These are phyloP conservation scores for Lytechinus pictus DNA, from an alignment of 35 echinoderm and acorn worm species.

Conservation along the genomic window DNA sequence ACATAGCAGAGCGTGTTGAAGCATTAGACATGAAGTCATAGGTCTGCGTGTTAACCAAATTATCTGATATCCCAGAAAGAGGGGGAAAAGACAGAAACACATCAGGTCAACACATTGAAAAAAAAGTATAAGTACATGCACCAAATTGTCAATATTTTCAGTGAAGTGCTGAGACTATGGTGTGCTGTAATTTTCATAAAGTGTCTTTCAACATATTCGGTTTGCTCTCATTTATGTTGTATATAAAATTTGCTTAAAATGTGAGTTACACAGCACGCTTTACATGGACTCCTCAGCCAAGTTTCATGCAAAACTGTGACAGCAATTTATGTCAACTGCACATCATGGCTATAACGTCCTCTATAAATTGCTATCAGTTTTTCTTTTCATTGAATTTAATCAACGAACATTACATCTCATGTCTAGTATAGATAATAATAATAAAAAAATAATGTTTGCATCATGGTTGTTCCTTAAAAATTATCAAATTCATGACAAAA, in stretches of 20 bases:
- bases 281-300: not conserved
- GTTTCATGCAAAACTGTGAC: not conserved
- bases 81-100: not conserved
- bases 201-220: not conserved
- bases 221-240: not conserved
- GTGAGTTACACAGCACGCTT: not conserved
- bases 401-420: not conserved
- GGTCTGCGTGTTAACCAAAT: slow-evolving; percentile 54
- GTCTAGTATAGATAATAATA: not conserved
- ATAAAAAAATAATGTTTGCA: not conserved
- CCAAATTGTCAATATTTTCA: not conserved
- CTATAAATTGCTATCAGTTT: not conserved
- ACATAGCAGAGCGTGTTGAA: slow-evolving; percentile 53
- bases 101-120: not conserved
- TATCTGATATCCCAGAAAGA: slow-evolving; percentile 27
- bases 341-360: not conserved
- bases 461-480: not conserved
- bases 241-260: not conserved
- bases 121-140: slow-evolving; percentile 9
- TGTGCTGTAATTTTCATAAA: not conserved
- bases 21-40: slow-evolving; percentile 56
- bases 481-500: not conserved
- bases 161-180: not conserved
- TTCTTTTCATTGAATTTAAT: not conserved
- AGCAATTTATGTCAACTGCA: not conserved